phyloP scores from a whole-genome alignment of 2,888 invertebrate species.

The Agrochola macilenta region DNA sequence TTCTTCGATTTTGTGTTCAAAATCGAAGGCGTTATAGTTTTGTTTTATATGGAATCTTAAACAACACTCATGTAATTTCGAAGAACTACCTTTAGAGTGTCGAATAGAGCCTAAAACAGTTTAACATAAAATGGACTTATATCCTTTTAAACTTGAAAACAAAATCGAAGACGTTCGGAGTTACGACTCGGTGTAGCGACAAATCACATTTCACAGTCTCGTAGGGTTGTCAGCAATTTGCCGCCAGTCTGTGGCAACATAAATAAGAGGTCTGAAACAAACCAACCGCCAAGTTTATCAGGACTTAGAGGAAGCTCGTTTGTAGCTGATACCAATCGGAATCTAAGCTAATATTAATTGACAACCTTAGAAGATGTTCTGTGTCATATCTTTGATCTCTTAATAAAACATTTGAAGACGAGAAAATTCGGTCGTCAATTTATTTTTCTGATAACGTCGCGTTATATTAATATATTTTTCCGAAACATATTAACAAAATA shows the following conservation, averaged over 20 bases:
- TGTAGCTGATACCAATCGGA: slow-evolving; percentile 24
- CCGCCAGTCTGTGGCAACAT: slow-evolving; percentile 45
- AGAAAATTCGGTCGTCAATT: background rate
- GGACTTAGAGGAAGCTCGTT: slow-evolving; percentile 21
- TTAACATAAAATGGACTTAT: slow-evolving; percentile 10
- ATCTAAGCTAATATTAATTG: slow-evolving; percentile 46
- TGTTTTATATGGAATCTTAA: background rate
- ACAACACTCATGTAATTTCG: background rate
- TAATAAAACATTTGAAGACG: slow-evolving; percentile 11
- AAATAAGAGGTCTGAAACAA: slow-evolving; percentile 49
- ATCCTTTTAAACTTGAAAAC: background rate
- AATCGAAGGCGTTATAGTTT: slow-evolving; percentile 17
- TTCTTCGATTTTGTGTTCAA: slow-evolving; percentile 11
- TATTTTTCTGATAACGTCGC: background rate
- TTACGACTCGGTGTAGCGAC: slow-evolving; percentile 56
- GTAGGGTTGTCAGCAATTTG: slow-evolving; percentile 56
- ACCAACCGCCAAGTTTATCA: slow-evolving; percentile 33
- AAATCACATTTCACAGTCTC: slow-evolving; percentile 69
- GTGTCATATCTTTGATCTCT: slow-evolving; percentile 17
- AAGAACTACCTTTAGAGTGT: background rate
- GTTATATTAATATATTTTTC: background rate
- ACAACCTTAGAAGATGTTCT: slow-evolving; percentile 18
- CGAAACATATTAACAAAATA: background rate
- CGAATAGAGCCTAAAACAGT: slow-evolving; percentile 6
- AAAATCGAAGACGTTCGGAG: slow-evolving; percentile 60